These are phyloP conservation scores for Gallinago nigripennis DNA, from an alignment of 2,797 vertebrate genomes.

Conservation along the genomic window DNA sequence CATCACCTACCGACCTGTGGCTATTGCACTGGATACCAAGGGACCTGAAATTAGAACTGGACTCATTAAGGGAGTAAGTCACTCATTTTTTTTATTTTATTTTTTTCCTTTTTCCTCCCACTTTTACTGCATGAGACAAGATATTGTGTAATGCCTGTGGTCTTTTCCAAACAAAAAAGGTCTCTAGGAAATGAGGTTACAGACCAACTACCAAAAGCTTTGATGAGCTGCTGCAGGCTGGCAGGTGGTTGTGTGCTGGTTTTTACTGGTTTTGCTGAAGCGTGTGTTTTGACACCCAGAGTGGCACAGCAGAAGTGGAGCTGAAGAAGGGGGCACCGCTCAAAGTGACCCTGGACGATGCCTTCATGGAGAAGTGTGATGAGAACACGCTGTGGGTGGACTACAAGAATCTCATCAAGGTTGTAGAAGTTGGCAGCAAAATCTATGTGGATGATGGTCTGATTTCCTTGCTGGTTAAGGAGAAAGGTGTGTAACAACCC, in stretches of 20 bases:
- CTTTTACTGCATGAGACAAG: rapidly evolving
- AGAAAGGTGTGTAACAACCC: constrained; percentile 81
- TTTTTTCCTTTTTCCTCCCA: rapidly evolving
- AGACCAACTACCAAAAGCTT: background rate
- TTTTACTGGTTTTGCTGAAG: background rate
- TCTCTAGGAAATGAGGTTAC: rapidly evolving
- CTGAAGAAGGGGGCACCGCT: constrained; percentile 88
- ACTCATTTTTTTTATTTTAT: background rate
- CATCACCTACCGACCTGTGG: constrained; percentile 90
- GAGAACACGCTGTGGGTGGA: constrained; percentile 91
- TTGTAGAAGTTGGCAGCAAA: constrained; percentile 91
- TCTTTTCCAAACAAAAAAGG: background rate
- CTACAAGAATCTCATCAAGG: constrained; percentile 94
- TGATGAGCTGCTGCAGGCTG: background rate
- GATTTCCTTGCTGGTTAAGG: constrained; percentile 90
- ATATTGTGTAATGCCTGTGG: rapidly evolving
- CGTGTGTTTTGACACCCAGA: constrained; percentile 68
- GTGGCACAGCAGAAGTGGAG: constrained; percentile 94
- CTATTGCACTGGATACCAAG: constrained; percentile 96
- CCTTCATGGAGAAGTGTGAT: constrained; percentile 88
- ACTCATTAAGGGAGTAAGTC: constrained; percentile 96
- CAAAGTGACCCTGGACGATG: constrained; percentile 90
- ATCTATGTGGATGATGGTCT: constrained; percentile 96
- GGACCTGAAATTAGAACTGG: constrained; percentile 98
- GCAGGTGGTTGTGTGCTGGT: background rate